phyloP scores from a whole-genome alignment of 2,797 vertebrate genomes.

The Hoplostethus mediterraneus region DNA sequence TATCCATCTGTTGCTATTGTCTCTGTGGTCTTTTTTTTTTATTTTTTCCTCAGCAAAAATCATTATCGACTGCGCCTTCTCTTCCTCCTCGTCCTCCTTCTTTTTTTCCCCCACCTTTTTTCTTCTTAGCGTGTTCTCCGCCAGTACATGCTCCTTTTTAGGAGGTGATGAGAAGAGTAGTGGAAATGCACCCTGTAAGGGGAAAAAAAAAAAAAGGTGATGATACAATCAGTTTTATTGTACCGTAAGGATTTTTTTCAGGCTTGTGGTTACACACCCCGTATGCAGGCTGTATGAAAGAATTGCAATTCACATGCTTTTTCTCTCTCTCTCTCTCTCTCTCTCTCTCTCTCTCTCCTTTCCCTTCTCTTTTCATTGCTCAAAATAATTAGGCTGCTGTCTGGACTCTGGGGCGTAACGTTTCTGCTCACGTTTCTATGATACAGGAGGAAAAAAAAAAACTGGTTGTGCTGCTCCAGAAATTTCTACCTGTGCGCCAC shows the following conservation, averaged over 20 bases:
- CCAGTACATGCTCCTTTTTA: constrained; percentile 71
- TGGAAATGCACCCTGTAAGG: constrained; percentile 84
- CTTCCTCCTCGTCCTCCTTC: constrained; percentile 66
- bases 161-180: constrained; percentile 75
- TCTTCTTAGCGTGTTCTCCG: constrained; percentile 57
- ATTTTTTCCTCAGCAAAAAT: constrained; percentile 78
- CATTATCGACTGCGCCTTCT: constrained; percentile 75
- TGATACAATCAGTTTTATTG: constrained; percentile 86
- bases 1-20: constrained; percentile 80
- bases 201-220: constrained; percentile 84
- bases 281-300: constrained; percentile 83
- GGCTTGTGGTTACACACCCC: constrained; percentile 77
- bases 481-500: constrained; percentile 79
- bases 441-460: constrained; percentile 53
- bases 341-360: constrained; percentile 46
- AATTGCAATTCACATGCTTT: constrained; percentile 81
- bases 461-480: constrained; percentile 72
- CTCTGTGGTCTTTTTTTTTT: constrained; percentile 72
- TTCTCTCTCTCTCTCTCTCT: constrained; percentile 37
- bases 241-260: constrained; percentile 85
- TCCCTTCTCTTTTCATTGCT: constrained; percentile 76
- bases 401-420: constrained; percentile 77
- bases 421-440: constrained; percentile 77
- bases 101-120: no score
- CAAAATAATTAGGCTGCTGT: constrained; percentile 84